These are phyloP conservation scores for Amblyteles armatorius DNA, from an alignment of 2,888 invertebrate genomes.

Conservation along the genomic window DNA sequence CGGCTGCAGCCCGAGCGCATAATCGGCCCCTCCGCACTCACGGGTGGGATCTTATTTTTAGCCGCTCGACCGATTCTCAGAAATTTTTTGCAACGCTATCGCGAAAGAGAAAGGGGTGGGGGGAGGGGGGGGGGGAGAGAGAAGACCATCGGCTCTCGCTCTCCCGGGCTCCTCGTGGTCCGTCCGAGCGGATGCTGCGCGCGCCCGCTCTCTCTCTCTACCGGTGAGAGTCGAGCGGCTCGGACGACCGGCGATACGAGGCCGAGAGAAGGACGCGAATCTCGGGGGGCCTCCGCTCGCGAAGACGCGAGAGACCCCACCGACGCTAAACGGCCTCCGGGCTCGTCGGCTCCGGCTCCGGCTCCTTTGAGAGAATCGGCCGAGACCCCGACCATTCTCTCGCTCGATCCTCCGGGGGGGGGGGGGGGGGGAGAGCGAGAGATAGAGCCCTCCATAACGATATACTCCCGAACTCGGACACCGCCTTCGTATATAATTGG, in stretches of 20 bases:
- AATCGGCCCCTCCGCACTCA: conserved; percentile 83
- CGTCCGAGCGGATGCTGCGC: not conserved
- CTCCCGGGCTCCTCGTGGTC: not conserved
- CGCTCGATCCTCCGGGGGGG: too few species aligned
- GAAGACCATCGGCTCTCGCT: conserved; percentile 6
- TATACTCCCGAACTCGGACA: conserved; percentile 60
- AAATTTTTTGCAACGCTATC: conserved; percentile 75
- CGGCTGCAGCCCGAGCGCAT: conserved; percentile 74
- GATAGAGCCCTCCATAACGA: conserved; percentile 67
- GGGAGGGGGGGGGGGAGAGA: not conserved
- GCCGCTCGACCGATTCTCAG: conserved; percentile 80
- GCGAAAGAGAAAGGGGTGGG: not conserved
- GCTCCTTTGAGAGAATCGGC: conserved; percentile 55
- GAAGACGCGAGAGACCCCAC: conserved; percentile 63
- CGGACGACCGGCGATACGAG: not conserved
- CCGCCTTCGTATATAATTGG: conserved; percentile 76
- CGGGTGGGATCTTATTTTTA: conserved; percentile 84
- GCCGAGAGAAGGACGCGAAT: conserved; percentile 18
- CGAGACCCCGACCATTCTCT: conserved; percentile 6
- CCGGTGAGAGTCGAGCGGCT: not conserved
- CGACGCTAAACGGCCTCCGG: conserved; percentile 59
- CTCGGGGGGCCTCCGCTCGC: conserved; percentile 27
- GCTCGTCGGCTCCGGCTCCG: conserved; percentile 60
- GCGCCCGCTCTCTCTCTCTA: not conserved
- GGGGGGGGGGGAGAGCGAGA: not conserved